Evolutionary conservation across 1,140 invertebrate species (phyloP).

Genomic region (Lordiphosa stackelbergi): DNA sequence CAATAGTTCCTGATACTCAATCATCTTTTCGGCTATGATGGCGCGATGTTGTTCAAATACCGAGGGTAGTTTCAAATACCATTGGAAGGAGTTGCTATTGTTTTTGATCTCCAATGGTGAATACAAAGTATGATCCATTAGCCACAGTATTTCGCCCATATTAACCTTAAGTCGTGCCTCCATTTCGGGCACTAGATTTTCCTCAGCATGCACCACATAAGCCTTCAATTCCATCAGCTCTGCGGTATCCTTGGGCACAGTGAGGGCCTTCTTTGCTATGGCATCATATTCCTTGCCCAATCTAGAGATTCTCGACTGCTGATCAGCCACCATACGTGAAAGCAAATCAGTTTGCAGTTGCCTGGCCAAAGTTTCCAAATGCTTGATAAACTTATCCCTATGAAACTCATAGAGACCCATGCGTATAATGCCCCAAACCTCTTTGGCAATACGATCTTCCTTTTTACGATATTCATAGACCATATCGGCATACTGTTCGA

Average conservation of each 20-base stretch:
- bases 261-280: constrained; percentile 88
- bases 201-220: constrained; percentile 86
- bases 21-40: constrained; percentile 88
- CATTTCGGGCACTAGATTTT: constrained; percentile 84
- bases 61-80: constrained; percentile 88
- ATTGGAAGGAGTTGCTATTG: constrained; percentile 91
- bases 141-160: constrained; percentile 71
- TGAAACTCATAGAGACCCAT: constrained; percentile 93
- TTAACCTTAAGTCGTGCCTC: constrained; percentile 83
- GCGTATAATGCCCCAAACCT: constrained; percentile 83
- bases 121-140: constrained; percentile 88
- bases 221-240: constrained; percentile 89
- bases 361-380: constrained; percentile 84
- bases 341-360: constrained; percentile 85
- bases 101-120: constrained; percentile 90
- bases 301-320: constrained; percentile 84
- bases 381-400: constrained; percentile 86
- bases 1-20: constrained; percentile 91
- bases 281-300: constrained; percentile 90
- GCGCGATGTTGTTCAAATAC: constrained; percentile 89
- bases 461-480: constrained; percentile 83
- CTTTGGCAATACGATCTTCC: constrained; percentile 81
- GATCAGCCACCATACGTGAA: constrained; percentile 85
- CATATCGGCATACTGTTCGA: constrained; percentile 83
- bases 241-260: constrained; percentile 88